Conservation (phyloP, 2,113 vertebrate species). For the Corythornis vintsioides region DNA sequence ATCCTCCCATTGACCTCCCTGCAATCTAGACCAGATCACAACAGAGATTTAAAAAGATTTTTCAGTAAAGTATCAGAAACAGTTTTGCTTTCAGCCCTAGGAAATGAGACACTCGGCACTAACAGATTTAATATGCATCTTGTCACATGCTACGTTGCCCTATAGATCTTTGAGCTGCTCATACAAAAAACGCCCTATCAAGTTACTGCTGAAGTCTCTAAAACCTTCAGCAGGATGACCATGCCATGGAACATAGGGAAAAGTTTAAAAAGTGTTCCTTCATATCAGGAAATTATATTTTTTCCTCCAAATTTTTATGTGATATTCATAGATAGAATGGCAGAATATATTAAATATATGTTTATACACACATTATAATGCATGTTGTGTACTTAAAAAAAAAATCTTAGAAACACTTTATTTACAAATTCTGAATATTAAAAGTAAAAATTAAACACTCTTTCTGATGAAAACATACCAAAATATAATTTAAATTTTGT, state of each 20-base stretch:
- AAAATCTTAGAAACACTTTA: not conserved
- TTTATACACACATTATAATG: not conserved
- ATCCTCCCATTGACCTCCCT: not conserved
- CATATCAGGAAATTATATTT: conserved; percentile 58
- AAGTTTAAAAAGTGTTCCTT: conserved; percentile 38
- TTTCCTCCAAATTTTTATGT: conserved; percentile 31
- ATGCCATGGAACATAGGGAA: not conserved
- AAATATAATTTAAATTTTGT: not conserved
- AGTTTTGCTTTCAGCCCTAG: not conserved
- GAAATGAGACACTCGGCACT: conserved; percentile 49
- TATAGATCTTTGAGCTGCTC: not conserved
- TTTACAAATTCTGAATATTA: not conserved
- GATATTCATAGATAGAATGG: conserved; percentile 27
- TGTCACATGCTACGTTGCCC: not conserved
- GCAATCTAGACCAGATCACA: not conserved
- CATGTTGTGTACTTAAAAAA: not conserved
- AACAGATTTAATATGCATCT: conserved; percentile 47
- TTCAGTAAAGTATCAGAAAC: not conserved
- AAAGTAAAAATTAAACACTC: not conserved
- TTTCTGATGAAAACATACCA: not conserved
- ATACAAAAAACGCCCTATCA: conserved; percentile 25
- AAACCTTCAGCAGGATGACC: conserved; percentile 4
- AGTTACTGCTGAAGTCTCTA: conserved; percentile 65
- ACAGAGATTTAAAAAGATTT: not conserved
- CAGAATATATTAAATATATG: not conserved